Base-by-base conservation (phyloP, 2,113 vertebrate species). In the Budorcas taxicolor region DNA sequence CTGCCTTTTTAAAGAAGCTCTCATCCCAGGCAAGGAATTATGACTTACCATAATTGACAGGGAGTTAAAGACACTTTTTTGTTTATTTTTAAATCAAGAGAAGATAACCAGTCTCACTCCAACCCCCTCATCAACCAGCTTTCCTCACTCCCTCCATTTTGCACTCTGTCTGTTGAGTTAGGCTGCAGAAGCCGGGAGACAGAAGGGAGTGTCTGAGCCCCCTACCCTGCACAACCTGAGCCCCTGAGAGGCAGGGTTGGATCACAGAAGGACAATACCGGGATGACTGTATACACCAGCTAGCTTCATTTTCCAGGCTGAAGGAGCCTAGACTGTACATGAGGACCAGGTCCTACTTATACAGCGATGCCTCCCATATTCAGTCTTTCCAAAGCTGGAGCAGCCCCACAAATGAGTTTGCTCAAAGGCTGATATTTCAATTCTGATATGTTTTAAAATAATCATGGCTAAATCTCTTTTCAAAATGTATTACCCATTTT, bases 391-490 rank as follows among this genome's bases (percentile, higher is more conserved):
- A 50, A 89, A 58, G 27, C 23, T 47, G n/a, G 55, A 11, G 55
- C 3, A 29, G 15, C 0, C 21, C 83, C 45, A 53, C 36, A 50
- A 31, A 58, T 21, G 52, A 78, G 78, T 90, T 67, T 86, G 52
- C 52, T 87, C 45, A 47, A 91, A 29, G 60, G 58, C 58, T 58
- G 14, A 40, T 58, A 71, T 81, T 87, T 94, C 92, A 92, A 17
- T 40, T 87, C 57, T 85, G 74, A 91, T 86, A 27, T 31, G n/a
- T 74, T 91, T 96, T 71, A 43, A 81, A 82, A 86, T 94, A 91
- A 82, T 78, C 55, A 92, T 17, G 27, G 33, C 78, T 93, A 89
- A 95, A 88, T 71, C 14, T 33, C 50, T 90, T 93, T 88, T 67
- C 33, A 29, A 78, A 92, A 36, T 45, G 33, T 92, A 83, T 78